These are phyloP conservation scores for Molossus molossus DNA, from an alignment of 2,797 vertebrate species.

Conservation along the genomic window DNA sequence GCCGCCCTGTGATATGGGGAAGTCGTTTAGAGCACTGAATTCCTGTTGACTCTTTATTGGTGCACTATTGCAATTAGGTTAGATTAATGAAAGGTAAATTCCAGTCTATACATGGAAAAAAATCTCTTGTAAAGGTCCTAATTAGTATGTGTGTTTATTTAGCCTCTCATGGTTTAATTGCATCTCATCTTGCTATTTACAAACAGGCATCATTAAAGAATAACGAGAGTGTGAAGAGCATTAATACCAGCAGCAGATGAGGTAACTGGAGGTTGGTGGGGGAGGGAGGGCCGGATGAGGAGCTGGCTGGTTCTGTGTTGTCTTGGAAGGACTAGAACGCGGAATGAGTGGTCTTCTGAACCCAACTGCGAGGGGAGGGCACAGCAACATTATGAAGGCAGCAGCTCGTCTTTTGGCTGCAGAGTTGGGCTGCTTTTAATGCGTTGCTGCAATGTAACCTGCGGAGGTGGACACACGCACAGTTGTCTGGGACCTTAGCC, in stretches of 20 bases:
- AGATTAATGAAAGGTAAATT: conserved; percentile 94
- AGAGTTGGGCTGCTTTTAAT: conserved; percentile 22
- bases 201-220: conserved; percentile 91
- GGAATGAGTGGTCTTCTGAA: neutral
- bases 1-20: conserved; percentile 70
- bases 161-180: conserved; percentile 92
- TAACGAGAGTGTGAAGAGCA: conserved; percentile 85
- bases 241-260: conserved; percentile 75
- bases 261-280: neutral
- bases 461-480: conserved; percentile 42
- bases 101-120: conserved; percentile 87
- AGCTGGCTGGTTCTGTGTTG: neutral
- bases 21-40: conserved; percentile 86
- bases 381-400: neutral
- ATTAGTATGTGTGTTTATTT: conserved; percentile 92
- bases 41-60: conserved; percentile 88
- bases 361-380: neutral
- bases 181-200: conserved; percentile 93
- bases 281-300: neutral
- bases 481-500: conserved; percentile 1
- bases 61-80: conserved; percentile 91
- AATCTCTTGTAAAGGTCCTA: conserved; percentile 89
- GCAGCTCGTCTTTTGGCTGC: conserved; percentile 73
- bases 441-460: conserved; percentile 13
- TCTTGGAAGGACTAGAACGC: neutral